phyloP scores from a whole-genome alignment of 2,797 vertebrate species.

The Luscinia luscinia region DNA sequence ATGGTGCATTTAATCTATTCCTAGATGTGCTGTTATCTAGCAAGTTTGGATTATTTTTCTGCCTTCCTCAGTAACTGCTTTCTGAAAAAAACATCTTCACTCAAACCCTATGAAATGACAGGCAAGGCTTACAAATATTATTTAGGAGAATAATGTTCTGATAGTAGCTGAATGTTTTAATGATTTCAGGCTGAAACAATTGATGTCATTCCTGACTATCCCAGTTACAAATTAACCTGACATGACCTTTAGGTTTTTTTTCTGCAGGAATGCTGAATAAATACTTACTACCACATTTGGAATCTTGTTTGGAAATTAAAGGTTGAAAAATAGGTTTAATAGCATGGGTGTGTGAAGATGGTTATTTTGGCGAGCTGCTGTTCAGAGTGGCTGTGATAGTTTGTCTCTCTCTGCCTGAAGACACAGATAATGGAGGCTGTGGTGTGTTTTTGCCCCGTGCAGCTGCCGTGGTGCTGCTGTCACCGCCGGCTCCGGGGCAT shows the following conservation, averaged over 20 bases:
- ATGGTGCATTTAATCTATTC: background rate
- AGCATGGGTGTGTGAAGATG: background rate
- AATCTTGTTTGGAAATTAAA: slow-evolving; percentile 6
- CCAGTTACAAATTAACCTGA: slow-evolving; percentile 65
- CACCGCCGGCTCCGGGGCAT: background rate
- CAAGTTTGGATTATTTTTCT: background rate
- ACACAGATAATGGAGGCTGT: background rate
- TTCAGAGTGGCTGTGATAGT: background rate
- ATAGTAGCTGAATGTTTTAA: background rate
- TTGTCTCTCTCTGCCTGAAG: background rate
- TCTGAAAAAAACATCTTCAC: background rate
- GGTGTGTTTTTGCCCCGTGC: background rate
- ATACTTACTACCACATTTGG: background rate
- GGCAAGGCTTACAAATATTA: background rate
- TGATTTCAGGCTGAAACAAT: background rate
- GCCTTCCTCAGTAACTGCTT: background rate
- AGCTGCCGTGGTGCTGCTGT: background rate
- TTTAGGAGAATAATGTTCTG: background rate
- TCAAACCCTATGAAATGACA: background rate
- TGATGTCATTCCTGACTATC: background rate
- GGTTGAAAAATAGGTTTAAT: background rate
- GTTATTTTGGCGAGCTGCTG: background rate
- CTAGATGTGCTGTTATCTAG: background rate
- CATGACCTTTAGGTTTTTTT: background rate
- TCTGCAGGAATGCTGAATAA: slow-evolving; percentile 31